Evolutionary conservation across 2,888 invertebrate species (phyloP), one percentile per base, ranked within the genome.

Genomic region (Melolontha melolontha): DNA sequence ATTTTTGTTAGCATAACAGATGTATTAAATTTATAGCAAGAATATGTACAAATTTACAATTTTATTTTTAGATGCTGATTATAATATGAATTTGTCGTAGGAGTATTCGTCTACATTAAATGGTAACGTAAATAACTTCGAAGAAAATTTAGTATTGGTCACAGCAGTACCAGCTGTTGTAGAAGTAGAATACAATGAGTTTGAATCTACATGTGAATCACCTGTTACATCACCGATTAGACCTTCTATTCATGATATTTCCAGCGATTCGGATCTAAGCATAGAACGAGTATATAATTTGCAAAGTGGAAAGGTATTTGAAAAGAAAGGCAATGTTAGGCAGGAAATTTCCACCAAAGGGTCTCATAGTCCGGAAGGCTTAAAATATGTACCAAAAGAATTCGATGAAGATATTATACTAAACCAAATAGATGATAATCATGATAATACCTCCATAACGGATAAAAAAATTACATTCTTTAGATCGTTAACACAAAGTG

Each of bases 191-290:
- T 63, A 71, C 34, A 74, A 64, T 52, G 64, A 52, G 6, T 64
- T 64, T 27, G 51, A 50, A 40, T 52, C 65, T 41, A 50, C 42
- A 17, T 34, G 51, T 41, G 52, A 64, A 49, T 63, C 63, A 8
- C 29, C 68, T 42, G 29, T 65, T 55, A 22, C 55, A 14, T 22
- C 34, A 16, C 52, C 69, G 12, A 12, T 10, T 22, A 62, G 29
- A 62, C 47, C 47, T 47, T 22, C 16, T 47, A 34, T 39, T 29
- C 47, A 62, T 11, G 80, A 79, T 68, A 62, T 81, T n/a, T 82
- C 82, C 7, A 83, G 82, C 47, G 83, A 83, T 74, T 82, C 82
- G 5, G 83, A 83, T 70, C 71, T 79, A 67, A 83, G 82, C 71
- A 78, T 79, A 52, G 77, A 82, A 50, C 78, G 83, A 57, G 79